Conservation (phyloP, 2,113 vertebrate species). For the Thamnaconus septentrionalis region DNA sequence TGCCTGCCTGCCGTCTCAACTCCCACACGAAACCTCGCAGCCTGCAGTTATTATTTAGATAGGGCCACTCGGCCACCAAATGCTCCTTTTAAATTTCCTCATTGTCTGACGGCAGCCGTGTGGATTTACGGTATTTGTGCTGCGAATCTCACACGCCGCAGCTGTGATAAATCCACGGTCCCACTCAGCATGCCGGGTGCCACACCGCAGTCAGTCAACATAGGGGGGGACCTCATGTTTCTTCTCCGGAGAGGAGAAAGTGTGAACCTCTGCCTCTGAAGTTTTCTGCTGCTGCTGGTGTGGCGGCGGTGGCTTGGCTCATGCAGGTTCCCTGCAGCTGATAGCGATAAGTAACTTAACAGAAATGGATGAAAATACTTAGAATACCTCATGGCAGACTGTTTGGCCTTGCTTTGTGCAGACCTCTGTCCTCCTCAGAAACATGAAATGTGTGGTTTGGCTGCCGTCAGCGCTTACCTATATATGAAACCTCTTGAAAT, state of each 20-base stretch:
- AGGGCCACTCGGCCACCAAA: conserved; percentile 1
- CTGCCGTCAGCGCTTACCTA: background rate
- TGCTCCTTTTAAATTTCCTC: background rate
- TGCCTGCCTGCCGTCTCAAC: too few relatives aligned
- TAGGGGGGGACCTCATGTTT: background rate
- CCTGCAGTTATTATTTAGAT: too few relatives aligned
- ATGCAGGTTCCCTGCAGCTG: conserved; percentile 28
- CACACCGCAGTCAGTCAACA: conserved; percentile 1
- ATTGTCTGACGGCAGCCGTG: conserved; percentile 1
- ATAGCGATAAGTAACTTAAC: conserved; percentile 62
- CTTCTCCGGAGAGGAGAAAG: conserved; percentile 10
- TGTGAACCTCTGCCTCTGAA: conserved; percentile 48
- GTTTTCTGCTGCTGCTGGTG: conserved; percentile 16
- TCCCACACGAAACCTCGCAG: too few relatives aligned
- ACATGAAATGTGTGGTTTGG: background rate
- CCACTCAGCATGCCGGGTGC: background rate
- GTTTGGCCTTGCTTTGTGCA: conserved; percentile 6
- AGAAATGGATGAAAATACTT: conserved; percentile 69
- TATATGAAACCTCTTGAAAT: background rate
- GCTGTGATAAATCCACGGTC: conserved; percentile 10
- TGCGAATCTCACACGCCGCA: conserved; percentile 3
- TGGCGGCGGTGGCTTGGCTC: conserved; percentile 43
- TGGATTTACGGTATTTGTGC: background rate
- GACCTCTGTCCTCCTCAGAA: conserved; percentile 1
- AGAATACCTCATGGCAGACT: conserved; percentile 39